Conservation (phyloP, 2,888 invertebrate genomes). For the Nephrotoma appendiculata region DNA sequence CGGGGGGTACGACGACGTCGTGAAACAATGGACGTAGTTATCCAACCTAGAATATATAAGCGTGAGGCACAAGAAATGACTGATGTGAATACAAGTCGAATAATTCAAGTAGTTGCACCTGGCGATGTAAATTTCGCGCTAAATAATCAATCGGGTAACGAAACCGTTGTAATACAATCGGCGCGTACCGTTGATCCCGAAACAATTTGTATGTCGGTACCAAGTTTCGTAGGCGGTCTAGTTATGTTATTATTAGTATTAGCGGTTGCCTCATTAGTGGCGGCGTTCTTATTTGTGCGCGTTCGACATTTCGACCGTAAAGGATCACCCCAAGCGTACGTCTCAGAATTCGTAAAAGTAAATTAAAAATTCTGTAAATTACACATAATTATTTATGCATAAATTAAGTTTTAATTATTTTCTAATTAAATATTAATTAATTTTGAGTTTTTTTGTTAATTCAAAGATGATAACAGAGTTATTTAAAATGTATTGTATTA, state of each 20-base stretch:
- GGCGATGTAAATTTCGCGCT: conserved; percentile 86
- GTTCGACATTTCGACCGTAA: conserved; percentile 81
- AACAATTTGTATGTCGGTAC: conserved; percentile 87
- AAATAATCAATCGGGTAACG: conserved; percentile 53
- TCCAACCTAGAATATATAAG: conserved; percentile 62
- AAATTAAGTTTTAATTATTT: background rate
- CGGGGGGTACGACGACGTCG: conserved; percentile 55
- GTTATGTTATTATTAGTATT: conserved; percentile 81
- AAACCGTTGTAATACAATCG: conserved; percentile 76
- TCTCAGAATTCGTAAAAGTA: conserved; percentile 12
- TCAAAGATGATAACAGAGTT: background rate
- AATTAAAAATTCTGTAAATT: background rate
- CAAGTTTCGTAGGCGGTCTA: conserved; percentile 81
- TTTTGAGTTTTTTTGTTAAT: background rate
- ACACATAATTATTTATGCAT: background rate
- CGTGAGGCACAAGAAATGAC: conserved; percentile 83
- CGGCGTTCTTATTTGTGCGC: conserved; percentile 82
- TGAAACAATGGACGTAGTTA: conserved; percentile 44
- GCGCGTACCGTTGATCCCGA: conserved; percentile 65
- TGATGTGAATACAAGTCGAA: conserved; percentile 79
- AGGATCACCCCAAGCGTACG: conserved; percentile 52
- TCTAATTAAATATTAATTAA: background rate
- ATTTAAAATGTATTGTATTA: background rate
- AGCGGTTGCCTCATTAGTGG: conserved; percentile 79
- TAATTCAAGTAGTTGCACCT: conserved; percentile 84